Evolutionary conservation across 2,113 vertebrate genomes (phyloP).

Genomic region (Monarcha castaneiventris): DNA sequence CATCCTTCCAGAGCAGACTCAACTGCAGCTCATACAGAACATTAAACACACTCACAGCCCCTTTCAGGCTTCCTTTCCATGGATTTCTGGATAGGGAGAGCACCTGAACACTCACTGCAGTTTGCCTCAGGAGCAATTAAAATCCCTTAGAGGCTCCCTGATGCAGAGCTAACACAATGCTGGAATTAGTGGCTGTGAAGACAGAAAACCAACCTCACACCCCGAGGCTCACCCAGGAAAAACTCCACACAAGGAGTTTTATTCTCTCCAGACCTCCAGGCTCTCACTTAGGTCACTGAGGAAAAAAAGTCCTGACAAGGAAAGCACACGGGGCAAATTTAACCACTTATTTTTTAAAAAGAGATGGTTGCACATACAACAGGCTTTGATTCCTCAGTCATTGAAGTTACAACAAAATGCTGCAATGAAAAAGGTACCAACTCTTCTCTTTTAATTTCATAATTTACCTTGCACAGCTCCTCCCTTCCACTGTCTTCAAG

Average conservation of each 20-base stretch:
- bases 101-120: background rate
- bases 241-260: background rate
- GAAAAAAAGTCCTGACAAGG: background rate
- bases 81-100: background rate
- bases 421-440: background rate
- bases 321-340: background rate
- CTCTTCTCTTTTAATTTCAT: background rate
- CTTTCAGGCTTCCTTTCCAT: background rate
- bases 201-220: background rate
- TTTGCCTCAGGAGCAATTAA: background rate
- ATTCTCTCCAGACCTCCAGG: background rate
- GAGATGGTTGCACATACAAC: background rate
- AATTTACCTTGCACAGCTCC: background rate
- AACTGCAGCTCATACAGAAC: background rate
- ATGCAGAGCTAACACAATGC: background rate
- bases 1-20: conserved; percentile 21
- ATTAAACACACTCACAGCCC: background rate
- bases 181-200: background rate
- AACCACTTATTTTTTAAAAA: background rate
- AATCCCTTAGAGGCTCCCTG: background rate
- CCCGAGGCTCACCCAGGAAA: background rate
- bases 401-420: background rate
- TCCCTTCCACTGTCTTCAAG: background rate
- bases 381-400: background rate
- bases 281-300: background rate